Base-by-base conservation (phyloP, 1,140 invertebrate genomes). In the Drosophila mojavensis region DNA sequence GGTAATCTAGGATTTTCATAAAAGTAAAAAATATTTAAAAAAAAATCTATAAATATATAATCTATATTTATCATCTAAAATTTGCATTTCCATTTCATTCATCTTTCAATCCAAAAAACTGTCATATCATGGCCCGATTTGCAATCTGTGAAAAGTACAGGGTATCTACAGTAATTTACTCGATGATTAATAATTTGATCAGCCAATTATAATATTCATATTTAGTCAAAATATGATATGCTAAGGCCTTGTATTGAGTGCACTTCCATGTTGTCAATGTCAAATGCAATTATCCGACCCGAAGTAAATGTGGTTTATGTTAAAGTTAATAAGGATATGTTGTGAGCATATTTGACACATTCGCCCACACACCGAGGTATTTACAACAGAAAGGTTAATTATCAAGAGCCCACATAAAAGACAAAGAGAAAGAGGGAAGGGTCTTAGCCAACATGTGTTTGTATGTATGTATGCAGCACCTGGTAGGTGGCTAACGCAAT, bases 351-450 rank as follows among this genome's bases (percentile, higher is more conserved):
- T 69, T n/a, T 62, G 36, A n/a, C 45, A 63, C 45, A 43, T 60
- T 50, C 47, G 41, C 63, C 48, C 33, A 50, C 43, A 26, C 24
- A 11, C 11, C 6, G 30, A 20, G 41, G 69, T 75, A 79, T 73
- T 79, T 63, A 30, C 61, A 70, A 68, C 55, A 68, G 43, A 79
- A 83, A 79, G 73, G 79, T 86, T 88, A 88, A 88, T 86, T 85
- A 85, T 75, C 70, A 64, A 39, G 50, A 54, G 48, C 69, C 80
- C 73, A 78, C 81, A 77, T 71, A 51, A 43, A 50, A 60, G 47
- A 24, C 13, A 54, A 7, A 54, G 33, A 28, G 53, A 24, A 24
- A 39, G 36, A 39, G 36, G 1, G 36, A 39, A 39, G 36, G 36
- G 36, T 39, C 36, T 39, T 39, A 39, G 36, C 36, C 36, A 39